Base-by-base conservation (phyloP, 1,140 invertebrate genomes). In the Bombus impatiens region DNA sequence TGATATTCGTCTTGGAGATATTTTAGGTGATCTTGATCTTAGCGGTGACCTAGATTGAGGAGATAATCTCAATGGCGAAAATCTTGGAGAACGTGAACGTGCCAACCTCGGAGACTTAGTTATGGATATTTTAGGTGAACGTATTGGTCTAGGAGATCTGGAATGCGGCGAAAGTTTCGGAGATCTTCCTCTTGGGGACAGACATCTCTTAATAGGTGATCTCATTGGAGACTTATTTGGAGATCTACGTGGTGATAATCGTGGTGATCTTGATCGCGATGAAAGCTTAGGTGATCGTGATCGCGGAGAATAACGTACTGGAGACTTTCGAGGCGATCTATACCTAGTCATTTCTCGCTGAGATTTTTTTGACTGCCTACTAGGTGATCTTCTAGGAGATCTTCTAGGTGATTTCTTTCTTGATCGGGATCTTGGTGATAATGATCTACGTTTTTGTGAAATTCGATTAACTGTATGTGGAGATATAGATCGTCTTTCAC, bases 301-400 rank as follows among this genome's bases (percentile, higher is more conserved):
- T 72, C 90, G 89, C 0, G 92, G 92, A 1, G 93, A 94, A 80
- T 91, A 92, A 79, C 92, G 79, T 28, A 85, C 76, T 0, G 93
- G 92, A 8, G 91, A 89, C 57, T 87, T 92, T 53, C 91, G 77
- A 3, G 93, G 92, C 13, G 92, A 94, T 87, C 93, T 89, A 9
- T 90, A 87, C 62, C 91, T 87, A 13, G 84, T 67, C 35, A 81
- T 71, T 75, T 93, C 93, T 37, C 92, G 84, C 25, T 89, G 84
- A 13, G 75, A 86, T 70, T 89, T 93, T 67, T 92, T 94, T 18
- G 75, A 68, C 35, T 90, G 90, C 47, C 91, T 88, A 5, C 84
- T 35, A 1, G 93, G 93, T 9, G 93, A 94, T 89, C 92, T 89
- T 76, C 89, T 91, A 0, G 92, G 94, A 22, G 94, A 94, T 87